Base-by-base conservation (phyloP, 2,797 vertebrate species). In the Manis crassicaudata region DNA sequence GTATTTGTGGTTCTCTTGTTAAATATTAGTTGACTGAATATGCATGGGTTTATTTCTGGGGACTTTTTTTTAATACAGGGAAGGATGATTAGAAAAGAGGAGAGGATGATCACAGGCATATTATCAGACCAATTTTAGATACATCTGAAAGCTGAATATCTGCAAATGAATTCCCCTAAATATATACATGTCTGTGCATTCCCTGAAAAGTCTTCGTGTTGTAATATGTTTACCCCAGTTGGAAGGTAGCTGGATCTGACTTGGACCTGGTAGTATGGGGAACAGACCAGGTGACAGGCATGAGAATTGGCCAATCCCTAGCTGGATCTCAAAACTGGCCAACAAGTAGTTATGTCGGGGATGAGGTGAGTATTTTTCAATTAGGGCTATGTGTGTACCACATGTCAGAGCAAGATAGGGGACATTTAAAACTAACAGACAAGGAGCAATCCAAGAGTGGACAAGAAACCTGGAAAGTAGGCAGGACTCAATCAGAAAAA, bases 341-440 rank as follows among this genome's bases (percentile, higher is more conserved):
- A 65, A 8, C 65, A 88, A 77, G 56, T 75, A 35, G 21, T 68
- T 40, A 80, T 37, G 9, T 72, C 70, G 0, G 11, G 60, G 72
- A 84, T 76, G 10, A 84, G 7, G 17, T 50, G 8, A 52, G 18
- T 43, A 35, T 67, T 89, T 86, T 77, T 17, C 13, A 76, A 79
- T 79, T 12, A 83, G 6, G 35, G 43, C n/a, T 35, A 79, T 58
- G 29, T 62, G 25, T 79, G 18, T 7, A 32, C 21, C 29, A 35
- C 27, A 35, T 20, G 6, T 70, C 76, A 86, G 35, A 82, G 29
- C 56, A 89, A 77, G 17, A 60, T n/a, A 43, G 13, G 72, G 75
- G 80, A 91, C 76, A 21, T 85, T 65, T 76, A 94, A 68, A 92
- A 56, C 32, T 92, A n/a, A 70, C 40, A 85, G 27, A n/a, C 40